These are phyloP conservation scores for Triplophysa rosa DNA, from an alignment of 2,113 vertebrate genomes.

Conservation along the genomic window DNA sequence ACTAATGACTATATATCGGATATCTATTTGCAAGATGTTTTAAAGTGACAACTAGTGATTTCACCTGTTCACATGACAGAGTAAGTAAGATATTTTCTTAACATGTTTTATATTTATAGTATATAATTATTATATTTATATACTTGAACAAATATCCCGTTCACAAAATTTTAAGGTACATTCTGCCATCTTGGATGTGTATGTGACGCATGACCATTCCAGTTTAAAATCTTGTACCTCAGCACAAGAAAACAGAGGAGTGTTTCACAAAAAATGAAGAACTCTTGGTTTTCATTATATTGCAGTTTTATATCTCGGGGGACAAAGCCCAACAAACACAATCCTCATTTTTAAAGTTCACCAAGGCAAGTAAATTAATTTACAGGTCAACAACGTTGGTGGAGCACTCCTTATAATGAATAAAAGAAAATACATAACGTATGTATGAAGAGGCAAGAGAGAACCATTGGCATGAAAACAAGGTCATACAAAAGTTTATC, in stretches of 20 bases:
- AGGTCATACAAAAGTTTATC: conserved; percentile 30
- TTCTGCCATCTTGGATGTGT: background rate
- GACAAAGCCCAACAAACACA: conserved; percentile 22
- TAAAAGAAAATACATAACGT: conserved; percentile 8
- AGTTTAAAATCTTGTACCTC: background rate
- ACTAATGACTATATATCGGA: background rate
- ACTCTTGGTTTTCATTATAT: conserved; percentile 12
- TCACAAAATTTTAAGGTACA: background rate
- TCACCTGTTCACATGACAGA: too few species aligned
- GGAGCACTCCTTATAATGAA: conserved; percentile 21
- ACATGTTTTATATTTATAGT: background rate
- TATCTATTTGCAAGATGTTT: background rate
- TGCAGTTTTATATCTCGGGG: conserved; percentile 32
- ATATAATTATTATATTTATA: too few species aligned
- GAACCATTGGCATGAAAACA: conserved; percentile 30
- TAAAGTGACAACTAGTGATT: background rate
- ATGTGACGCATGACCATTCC: background rate
- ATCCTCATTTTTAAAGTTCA: conserved; percentile 27
- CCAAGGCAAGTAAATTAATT: conserved; percentile 22
- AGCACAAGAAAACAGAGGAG: conserved; percentile 3
- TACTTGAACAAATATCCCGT: background rate
- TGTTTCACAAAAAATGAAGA: conserved; percentile 8
- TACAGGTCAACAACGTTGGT: conserved; percentile 12
- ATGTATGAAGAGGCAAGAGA: conserved; percentile 4
- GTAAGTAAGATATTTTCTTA: background rate